Evolutionary conservation across 2,113 vertebrate genomes (phyloP).

Genomic region (Azemiops feae): DNA sequence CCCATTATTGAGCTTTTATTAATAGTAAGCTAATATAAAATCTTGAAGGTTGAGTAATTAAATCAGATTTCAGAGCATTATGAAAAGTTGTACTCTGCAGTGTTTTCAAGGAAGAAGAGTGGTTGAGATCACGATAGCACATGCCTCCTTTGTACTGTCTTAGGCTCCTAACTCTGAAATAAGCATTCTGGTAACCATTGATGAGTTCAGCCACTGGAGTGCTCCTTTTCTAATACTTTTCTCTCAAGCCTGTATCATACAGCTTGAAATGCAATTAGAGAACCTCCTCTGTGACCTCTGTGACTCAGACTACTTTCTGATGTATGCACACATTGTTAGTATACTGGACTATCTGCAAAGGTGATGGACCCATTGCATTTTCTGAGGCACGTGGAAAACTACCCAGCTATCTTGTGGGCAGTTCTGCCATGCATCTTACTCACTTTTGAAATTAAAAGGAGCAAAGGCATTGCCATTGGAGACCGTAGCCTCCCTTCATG

Average conservation of each 20-base stretch:
- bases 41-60: not conserved
- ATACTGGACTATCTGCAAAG: not conserved
- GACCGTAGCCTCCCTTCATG: not conserved
- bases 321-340: not conserved
- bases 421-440: not conserved
- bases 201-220: not conserved
- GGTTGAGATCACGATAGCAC: not conserved
- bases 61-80: not conserved
- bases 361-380: not conserved
- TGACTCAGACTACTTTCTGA: conserved; percentile 5
- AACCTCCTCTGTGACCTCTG: not conserved
- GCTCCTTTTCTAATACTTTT: not conserved
- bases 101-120: not conserved
- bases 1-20: not conserved
- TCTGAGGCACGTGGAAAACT: not conserved
- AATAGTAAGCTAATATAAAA: not conserved
- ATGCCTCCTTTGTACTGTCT: not conserved
- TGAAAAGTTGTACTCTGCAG: not conserved
- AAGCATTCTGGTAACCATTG: not conserved
- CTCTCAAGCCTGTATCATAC: conserved; percentile 13
- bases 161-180: not conserved
- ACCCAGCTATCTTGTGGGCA: not conserved
- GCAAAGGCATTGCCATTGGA: not conserved
- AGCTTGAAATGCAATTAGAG: conserved; percentile 28
- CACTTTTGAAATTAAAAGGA: not conserved